A percentile compares a stretch with the other conserved stretches of the same genome.
Conservation (phyloP, 2,113 vertebrate species). For the Sorex araneus region DNA sequence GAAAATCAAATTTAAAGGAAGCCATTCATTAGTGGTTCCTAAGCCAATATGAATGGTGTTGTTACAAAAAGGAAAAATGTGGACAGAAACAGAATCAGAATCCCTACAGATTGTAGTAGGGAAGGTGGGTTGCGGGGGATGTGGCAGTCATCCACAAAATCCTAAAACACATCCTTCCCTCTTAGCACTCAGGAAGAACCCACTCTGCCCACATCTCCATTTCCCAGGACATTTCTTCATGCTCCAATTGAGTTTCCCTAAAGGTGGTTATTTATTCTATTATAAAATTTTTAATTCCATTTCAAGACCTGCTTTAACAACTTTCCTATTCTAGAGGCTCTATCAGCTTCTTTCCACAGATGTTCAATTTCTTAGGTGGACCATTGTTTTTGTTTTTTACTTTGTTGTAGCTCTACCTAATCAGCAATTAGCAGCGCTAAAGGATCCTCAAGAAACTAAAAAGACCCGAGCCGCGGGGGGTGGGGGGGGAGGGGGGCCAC, state of each 20-base stretch:
- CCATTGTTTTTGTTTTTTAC: neutral
- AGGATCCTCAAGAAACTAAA: neutral
- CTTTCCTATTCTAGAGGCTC: neutral
- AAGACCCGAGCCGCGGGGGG: too few species aligned
- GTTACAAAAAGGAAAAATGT: too few species aligned
- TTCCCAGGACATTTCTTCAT: neutral
- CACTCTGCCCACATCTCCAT: neutral
- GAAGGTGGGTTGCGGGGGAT: neutral
- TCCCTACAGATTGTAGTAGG: too few species aligned
- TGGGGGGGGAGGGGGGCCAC: too few species aligned
- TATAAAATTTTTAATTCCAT: neutral
- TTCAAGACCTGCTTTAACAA: neutral
- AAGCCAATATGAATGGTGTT: neutral
- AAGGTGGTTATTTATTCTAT: neutral
- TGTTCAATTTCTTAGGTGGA: neutral
- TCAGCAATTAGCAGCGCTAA: neutral
- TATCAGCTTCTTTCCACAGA: neutral
- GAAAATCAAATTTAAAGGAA: slow-evolving; percentile 12
- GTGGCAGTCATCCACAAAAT: neutral
- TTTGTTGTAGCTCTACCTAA: neutral
- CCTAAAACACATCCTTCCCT: neutral
- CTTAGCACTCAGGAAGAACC: neutral
- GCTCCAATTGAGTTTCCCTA: neutral
- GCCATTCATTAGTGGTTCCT: neutral
- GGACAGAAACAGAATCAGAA: neutral